Conservation (phyloP, 2,888 invertebrate species). For the Drosophila helvetica region DNA sequence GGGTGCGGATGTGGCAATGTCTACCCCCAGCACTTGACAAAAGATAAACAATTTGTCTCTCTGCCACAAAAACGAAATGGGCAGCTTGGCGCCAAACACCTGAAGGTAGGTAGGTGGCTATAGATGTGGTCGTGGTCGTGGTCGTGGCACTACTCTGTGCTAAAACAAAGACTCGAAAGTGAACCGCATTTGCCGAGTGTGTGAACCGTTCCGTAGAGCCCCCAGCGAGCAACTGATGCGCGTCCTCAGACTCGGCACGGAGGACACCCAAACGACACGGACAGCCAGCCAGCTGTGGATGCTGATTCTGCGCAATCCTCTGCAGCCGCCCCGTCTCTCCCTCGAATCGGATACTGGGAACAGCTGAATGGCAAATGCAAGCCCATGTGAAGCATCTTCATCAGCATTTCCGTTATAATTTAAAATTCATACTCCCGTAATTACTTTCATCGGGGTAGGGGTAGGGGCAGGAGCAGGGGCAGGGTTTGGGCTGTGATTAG, state of each 20-base stretch:
- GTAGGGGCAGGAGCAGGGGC: conserved; percentile 14
- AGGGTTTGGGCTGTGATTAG: conserved; percentile 20
- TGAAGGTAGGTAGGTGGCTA: conserved; percentile 17
- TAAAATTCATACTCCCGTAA: conserved; percentile 29
- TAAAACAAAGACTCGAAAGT: neutral
- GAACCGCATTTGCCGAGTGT: conserved; percentile 29
- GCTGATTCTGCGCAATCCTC: conserved; percentile 61
- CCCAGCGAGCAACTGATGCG: conserved; percentile 65
- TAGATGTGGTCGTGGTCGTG: neutral
- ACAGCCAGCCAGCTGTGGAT: conserved; percentile 35
- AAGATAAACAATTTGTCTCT: conserved; percentile 76
- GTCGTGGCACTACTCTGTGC: conserved; percentile 14
- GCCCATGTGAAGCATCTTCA: conserved; percentile 20
- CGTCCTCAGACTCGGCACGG: conserved; percentile 22
- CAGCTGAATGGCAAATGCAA: conserved; percentile 27
- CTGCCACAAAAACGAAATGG: conserved; percentile 58
- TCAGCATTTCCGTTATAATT: conserved; percentile 44
- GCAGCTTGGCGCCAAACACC: conserved; percentile 75
- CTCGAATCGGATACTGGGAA: conserved; percentile 50
- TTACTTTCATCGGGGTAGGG: conserved; percentile 35
- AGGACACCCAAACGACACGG: conserved; percentile 17
- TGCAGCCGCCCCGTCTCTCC: neutral
- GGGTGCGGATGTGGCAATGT: conserved; percentile 15
- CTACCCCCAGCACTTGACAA: conserved; percentile 69
- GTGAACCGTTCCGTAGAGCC: conserved; percentile 66